Evolutionary conservation across 2,888 invertebrate species (phyloP).

Genomic region (Drosophila fulvimacula): DNA sequence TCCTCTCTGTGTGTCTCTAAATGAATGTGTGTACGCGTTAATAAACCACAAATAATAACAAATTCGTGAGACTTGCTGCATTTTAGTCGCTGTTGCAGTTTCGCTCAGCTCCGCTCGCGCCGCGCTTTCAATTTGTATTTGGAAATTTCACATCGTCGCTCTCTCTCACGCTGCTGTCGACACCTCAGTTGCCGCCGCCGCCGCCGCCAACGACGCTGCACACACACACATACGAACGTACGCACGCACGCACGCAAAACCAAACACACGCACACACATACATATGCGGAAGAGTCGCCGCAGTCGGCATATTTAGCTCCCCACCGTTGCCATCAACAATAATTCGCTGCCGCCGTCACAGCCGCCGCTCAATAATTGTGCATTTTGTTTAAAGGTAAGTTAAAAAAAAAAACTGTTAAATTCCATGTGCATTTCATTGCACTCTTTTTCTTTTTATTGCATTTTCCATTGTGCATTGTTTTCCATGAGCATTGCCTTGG

Average conservation of each 20-base stretch:
- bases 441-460: slow-evolving; percentile 37
- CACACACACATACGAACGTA: slow-evolving; percentile 28
- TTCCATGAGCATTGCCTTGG: slow-evolving; percentile 25
- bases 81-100: slow-evolving; percentile 51
- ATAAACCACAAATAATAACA: slow-evolving; percentile 57
- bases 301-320: slow-evolving; percentile 39
- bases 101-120: slow-evolving; percentile 30
- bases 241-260: slow-evolving; percentile 16
- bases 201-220: slow-evolving; percentile 36
- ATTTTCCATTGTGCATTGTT: slow-evolving; percentile 49
- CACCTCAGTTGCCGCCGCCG: slow-evolving; percentile 26
- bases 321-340: slow-evolving; percentile 46
- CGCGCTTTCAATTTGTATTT: slow-evolving; percentile 51
- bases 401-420: slow-evolving; percentile 23
- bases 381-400: slow-evolving; percentile 67
- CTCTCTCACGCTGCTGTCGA: slow-evolving; percentile 26
- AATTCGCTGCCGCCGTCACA: slow-evolving; percentile 20
- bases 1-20: slow-evolving; percentile 20
- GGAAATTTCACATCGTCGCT: slow-evolving; percentile 41
- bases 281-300: slow-evolving; percentile 68
- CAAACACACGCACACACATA: slow-evolving; percentile 27
- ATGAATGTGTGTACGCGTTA: slow-evolving; percentile 47
- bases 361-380: slow-evolving; percentile 54
- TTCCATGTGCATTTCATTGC: slow-evolving; percentile 42
- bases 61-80: slow-evolving; percentile 57